Conservation (phyloP, 2,113 vertebrate genomes). For the Otocyon megalotis region DNA sequence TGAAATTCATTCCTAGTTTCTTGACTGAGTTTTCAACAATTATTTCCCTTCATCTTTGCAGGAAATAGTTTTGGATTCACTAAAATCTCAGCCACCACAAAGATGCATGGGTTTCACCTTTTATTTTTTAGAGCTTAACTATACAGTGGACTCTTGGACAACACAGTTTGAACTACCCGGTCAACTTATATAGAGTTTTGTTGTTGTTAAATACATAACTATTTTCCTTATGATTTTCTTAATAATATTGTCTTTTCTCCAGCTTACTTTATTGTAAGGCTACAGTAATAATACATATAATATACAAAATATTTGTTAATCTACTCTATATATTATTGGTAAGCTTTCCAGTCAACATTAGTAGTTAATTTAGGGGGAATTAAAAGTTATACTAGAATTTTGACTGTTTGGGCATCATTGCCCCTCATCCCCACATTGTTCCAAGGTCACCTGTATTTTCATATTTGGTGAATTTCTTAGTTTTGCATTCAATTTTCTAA, state of each 20-base stretch:
- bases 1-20: not conserved
- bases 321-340: not conserved
- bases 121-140: not conserved
- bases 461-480: not conserved
- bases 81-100: not conserved
- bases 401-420: not conserved
- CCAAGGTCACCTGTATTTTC: not conserved
- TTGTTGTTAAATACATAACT: not conserved
- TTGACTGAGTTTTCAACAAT: not conserved
- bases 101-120: not conserved
- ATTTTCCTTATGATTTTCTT: not conserved
- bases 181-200: not conserved
- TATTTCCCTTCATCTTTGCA: not conserved
- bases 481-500: not conserved
- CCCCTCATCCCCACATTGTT: not conserved
- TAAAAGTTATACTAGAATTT: not conserved
- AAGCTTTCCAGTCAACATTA: not conserved
- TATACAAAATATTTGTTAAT: not conserved
- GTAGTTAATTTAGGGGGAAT: not conserved
- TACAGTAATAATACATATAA: not conserved
- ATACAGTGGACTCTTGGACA: not conserved
- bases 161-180: not conserved
- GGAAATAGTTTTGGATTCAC: not conserved
- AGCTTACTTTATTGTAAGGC: not conserved
- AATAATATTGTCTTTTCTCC: not conserved